Evolutionary conservation across 2,888 invertebrate genomes (phyloP), one percentile per base, ranked within the genome.

Genomic region (Callyntrura sp.): DNA sequence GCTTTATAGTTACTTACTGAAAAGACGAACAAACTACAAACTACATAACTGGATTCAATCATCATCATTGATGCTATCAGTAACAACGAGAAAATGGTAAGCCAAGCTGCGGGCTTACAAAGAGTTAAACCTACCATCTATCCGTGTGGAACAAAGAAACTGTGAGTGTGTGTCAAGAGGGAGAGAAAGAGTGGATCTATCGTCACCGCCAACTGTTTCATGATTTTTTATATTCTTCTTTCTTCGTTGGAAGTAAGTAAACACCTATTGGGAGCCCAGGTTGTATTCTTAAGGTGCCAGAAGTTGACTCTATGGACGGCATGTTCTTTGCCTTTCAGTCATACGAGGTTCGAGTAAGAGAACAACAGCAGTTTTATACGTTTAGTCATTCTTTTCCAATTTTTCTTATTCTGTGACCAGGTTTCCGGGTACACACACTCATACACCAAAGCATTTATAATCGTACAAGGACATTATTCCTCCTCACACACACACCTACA

Each of bases 31-130:
- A 14, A 84, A 86, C 28, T 85, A n/a, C n/a, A n/a, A n/a, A n/a
- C n/a, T n/a, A 51, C 48, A 76, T 76, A 79, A 78, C 65, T 79
- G 86, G 55, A 86, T 86, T 65, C 86, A 86, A 86, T 86, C 86
- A 86, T 86, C 86, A 76, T 76, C 86, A 70, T 70, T 43, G 76
- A 76, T 76, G 51, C 51, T 51, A 76, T 76, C 76, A 76, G 51
- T 55, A 62, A n/a, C 25, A 73, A 57, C 48, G 57, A 73, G 55
- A 73, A 73, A 84, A 51, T 73, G 51, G 78, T 62, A 35, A 85
- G 57, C 60, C 62, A n/a, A n/a, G n/a, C n/a, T n/a, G n/a, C 11
- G 17, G 25, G 76, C 76, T 48, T 3, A 20, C 25, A 51, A 76
- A 76, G 51, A 51, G 45, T 73, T 73, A 45, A 45, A 73, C 14